Evolutionary conservation across 2,113 vertebrate genomes (phyloP).

Genomic region (Poecilia latipinna): DNA sequence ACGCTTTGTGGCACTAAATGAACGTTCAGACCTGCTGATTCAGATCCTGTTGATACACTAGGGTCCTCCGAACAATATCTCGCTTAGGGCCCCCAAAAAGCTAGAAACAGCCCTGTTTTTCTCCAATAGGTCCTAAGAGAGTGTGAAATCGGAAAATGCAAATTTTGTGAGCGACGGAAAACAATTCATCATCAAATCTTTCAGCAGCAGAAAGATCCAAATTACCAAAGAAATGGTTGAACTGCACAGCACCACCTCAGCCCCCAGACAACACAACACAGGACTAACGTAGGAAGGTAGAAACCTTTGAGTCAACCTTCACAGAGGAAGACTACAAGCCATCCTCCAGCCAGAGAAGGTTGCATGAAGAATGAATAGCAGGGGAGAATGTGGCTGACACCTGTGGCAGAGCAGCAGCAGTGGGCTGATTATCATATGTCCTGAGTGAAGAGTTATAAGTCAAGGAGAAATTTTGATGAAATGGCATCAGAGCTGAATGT

Average conservation of each 20-base stretch:
- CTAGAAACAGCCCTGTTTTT: too few species aligned
- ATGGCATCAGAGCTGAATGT: background rate
- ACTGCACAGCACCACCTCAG: too few species aligned
- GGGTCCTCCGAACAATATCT: too few species aligned
- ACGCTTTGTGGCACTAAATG: too few species aligned
- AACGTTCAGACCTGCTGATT: too few species aligned
- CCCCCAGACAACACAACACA: background rate
- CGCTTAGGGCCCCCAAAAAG: too few species aligned
- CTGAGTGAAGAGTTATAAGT: background rate
- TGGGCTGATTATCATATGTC: constrained; percentile 16
- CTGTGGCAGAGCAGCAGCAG: background rate
- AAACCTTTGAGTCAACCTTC: background rate
- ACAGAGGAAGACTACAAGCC: background rate
- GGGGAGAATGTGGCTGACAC: too few species aligned
- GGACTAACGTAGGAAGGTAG: too few species aligned
- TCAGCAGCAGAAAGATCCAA: background rate
- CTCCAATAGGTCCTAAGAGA: too few species aligned
- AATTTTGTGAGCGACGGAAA: background rate
- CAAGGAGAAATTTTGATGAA: background rate
- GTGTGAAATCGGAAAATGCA: too few species aligned
- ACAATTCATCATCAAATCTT: background rate
- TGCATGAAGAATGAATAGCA: background rate
- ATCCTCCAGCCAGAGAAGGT: background rate
- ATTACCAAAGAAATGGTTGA: background rate
- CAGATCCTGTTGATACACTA: too few species aligned